Base-by-base conservation (phyloP, 2,113 vertebrate genomes). In the Seriola quinqueradiata region DNA sequence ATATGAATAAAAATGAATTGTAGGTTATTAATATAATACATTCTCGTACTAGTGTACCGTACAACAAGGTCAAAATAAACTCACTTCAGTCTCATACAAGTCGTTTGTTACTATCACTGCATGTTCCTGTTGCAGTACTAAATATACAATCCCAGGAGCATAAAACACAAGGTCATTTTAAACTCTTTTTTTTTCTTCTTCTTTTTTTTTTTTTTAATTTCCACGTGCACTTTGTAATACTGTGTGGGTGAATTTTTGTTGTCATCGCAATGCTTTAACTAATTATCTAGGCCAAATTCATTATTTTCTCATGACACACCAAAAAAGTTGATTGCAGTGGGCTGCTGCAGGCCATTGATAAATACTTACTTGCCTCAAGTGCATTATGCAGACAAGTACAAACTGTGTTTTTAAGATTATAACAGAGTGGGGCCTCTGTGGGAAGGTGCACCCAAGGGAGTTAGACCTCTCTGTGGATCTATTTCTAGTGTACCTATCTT, bases 51-150 rank as follows among this genome's bases (percentile, higher is more conserved):
- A 23, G 12, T 34, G 19, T 70, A 28, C 38, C 46, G 55, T 25
- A 28, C 46, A 66, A 44, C 61, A 60, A 79, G 59, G 75, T 83
- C 58, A 75, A 16, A 2, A 14, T n/a, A 40, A 58, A 68, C 28
- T 28, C 28, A 28, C 28, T 28, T 28, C 28, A 28, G 28, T 28
- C 28, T 28, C 28, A 28, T 28, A 25, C 9, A 28, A 60, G 25
- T 42, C 28, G 23, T 32, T 3, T 57, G 25, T n/a, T 46, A 21
- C 14, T 48, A 19, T 17, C 34, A 38, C 8, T 61, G 14, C 1
- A 38, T 38, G 60, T 63, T 5, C 6, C 34, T 25, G 52, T 11
- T 3, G 21, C 1, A 55, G 10, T 12, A 21, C 8, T 52, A 52
- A 52, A 52, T 52, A n/a, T n/a, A 19, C 16, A 19, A 8, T 52